These are phyloP conservation scores for Rhagonycha fulva DNA, from an alignment of 2,888 invertebrate species.

Conservation along the genomic window DNA sequence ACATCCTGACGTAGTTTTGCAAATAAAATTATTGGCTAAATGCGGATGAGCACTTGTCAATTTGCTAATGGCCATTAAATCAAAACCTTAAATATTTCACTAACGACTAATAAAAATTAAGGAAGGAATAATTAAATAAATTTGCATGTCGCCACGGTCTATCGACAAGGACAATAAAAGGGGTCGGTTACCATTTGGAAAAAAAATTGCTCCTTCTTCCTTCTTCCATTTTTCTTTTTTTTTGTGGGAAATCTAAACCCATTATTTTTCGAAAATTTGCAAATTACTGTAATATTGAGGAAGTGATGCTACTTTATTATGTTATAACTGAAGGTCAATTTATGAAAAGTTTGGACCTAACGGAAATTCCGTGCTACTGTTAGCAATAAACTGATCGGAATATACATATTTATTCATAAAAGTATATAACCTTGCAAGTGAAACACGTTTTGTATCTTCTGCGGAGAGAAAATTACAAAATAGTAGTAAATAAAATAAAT, in stretches of 20 bases:
- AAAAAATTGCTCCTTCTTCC: background rate
- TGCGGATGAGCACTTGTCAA: conserved; percentile 36
- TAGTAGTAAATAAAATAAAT: background rate
- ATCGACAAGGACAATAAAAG: background rate
- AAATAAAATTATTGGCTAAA: conserved; percentile 32
- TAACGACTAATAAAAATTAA: background rate
- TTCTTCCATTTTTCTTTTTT: too few relatives aligned
- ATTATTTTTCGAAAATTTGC: background rate
- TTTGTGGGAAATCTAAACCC: background rate
- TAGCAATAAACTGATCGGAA: background rate
- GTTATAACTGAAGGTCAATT: background rate
- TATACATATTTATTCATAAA: background rate
- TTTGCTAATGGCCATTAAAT: conserved; percentile 29
- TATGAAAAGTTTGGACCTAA: conserved; percentile 6
- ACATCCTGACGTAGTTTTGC: conserved; percentile 48
- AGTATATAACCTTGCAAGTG: background rate
- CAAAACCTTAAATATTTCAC: background rate
- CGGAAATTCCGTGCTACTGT: conserved; percentile 13
- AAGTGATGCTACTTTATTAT: background rate
- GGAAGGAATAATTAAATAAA: background rate
- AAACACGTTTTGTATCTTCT: background rate
- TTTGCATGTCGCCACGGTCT: background rate
- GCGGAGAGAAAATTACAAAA: background rate
- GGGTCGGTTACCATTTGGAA: background rate
- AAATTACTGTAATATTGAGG: background rate